Conservation (phyloP, 2,797 vertebrate species). For the Lacerta viridis region DNA sequence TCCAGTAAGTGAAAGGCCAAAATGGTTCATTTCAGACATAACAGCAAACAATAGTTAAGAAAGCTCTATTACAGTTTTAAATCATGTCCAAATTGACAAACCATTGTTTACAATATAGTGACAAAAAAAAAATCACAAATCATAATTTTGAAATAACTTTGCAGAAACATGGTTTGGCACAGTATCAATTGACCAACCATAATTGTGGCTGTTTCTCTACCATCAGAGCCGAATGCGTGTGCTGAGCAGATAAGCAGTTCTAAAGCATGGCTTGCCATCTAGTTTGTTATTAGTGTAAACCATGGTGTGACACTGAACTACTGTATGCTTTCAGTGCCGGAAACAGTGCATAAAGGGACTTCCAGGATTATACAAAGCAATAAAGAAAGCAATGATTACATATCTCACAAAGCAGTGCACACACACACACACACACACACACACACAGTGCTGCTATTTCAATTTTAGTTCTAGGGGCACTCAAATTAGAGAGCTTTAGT, state of each 20-base stretch:
- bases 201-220: background rate
- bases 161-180: background rate
- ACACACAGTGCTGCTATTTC: background rate
- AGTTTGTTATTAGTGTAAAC: no score
- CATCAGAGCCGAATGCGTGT: background rate
- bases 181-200: no score
- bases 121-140: background rate
- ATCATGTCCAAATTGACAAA: background rate
- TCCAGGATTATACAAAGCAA: background rate
- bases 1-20: background rate
- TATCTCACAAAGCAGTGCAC: background rate
- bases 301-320: background rate
- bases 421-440: no score
- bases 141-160: background rate
- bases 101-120: background rate
- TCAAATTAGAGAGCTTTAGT: no score
- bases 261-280: background rate
- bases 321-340: background rate
- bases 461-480: background rate
- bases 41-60: background rate
- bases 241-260: background rate
- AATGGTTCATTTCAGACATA: background rate
- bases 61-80: background rate
- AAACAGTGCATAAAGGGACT: background rate
- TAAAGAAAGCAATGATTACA: background rate